Base-by-base conservation (phyloP, 2,888 invertebrate genomes). In the Galerucella calmariensis region DNA sequence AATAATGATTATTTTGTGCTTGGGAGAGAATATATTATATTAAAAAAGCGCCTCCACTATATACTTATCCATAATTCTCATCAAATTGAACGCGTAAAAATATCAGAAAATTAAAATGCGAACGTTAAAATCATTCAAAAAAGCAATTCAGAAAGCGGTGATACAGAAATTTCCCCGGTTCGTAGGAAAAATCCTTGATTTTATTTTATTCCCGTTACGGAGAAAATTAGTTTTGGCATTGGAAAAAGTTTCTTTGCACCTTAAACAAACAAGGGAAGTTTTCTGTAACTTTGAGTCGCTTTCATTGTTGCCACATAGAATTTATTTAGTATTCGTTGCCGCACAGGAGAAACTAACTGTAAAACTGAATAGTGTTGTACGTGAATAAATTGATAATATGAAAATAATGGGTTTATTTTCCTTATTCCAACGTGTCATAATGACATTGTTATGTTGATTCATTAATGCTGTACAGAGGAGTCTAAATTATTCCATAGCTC, bases 131-230 rank as follows among this genome's bases (percentile, higher is more conserved):
- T 73, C 77, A 67, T 75, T 74, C 74, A 70, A 65, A 74, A 65
- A 74, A 75, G 72, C 66, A 66, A 72, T 72, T 66, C 48, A 10
- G 66, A 72, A 58, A 74, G 66, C 72, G 66, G 69, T 70, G 67
- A 77, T 78, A 80, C 78, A 80, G 77, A 79, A 80, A 41, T 78
- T 77, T 76, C 75, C 71, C 66, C 72, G 67, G 70, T 66, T 74
- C 75, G 62, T 70, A 67, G 73, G 67, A 75, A 75, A 76, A 79
- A 78, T 79, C 78, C 78, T 78, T 75, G 69, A 74, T 78, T 81
- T 81, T 82, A 79, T 82, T 81, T 81, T 79, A 81, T 79, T 80
- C 77, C 74, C 79, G 75, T 80, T 80, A 76, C 75, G 77, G 75
- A 75, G 79, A 77, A 80, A 81, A 81, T 81, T 81, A 81, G 81